A percentile compares a stretch with the other conserved stretches of the same genome.
Evolutionary conservation across 1,140 invertebrate genomes (phyloP).

Genomic region (Coelopa frigida): DNA sequence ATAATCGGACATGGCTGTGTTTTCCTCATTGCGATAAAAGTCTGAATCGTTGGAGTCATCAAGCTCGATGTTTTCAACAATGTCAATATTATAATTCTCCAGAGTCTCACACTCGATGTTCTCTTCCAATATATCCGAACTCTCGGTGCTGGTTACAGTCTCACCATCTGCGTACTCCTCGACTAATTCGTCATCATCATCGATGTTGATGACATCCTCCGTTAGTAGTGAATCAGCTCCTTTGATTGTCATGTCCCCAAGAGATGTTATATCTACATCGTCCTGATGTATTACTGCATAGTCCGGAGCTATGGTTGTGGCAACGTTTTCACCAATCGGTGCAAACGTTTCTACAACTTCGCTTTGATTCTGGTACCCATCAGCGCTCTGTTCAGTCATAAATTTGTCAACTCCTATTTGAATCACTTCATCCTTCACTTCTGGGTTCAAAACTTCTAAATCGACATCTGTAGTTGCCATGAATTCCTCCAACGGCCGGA

Average conservation of each 20-base stretch:
- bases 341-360: conserved; percentile 1
- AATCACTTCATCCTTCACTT: conserved; percentile 5
- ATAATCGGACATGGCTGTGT: not conserved
- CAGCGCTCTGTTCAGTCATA: not conserved
- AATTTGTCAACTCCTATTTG: conserved; percentile 2
- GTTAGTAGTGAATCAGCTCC: too few relatives aligned
- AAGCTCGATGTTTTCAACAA: too few relatives aligned
- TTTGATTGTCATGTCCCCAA: too few relatives aligned
- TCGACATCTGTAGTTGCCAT: not conserved
- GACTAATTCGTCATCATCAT: not conserved
- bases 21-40: not conserved
- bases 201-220: not conserved
- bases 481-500: not conserved
- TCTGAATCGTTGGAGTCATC: not conserved
- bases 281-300: not conserved
- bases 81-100: too few relatives aligned
- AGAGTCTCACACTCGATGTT: too few relatives aligned
- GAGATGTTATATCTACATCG: too few relatives aligned
- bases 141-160: too few relatives aligned
- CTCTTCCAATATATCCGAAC: too few relatives aligned
- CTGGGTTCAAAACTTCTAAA: not conserved
- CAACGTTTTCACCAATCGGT: not conserved
- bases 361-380: not conserved
- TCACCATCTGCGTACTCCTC: not conserved
- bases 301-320: not conserved